These are phyloP conservation scores for Tylochromis polylepis DNA, from an alignment of 2,113 vertebrate species.

Conservation along the genomic window DNA sequence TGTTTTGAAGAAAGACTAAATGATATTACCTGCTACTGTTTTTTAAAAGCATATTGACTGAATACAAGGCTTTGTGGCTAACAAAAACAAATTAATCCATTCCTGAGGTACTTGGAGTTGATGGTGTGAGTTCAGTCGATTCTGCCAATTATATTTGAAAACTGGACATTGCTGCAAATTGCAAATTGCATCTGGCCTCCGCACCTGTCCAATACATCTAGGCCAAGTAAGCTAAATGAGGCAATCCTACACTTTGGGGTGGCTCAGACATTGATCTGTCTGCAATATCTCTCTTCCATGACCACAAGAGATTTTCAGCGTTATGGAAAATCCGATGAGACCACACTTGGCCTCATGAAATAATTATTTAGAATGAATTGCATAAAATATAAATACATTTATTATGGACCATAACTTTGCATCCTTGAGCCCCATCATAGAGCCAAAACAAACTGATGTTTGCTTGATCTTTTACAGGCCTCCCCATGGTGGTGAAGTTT, in stretches of 20 bases:
- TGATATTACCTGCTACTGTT: background rate
- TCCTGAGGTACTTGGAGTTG: background rate
- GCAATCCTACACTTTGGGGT: background rate
- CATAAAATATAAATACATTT: background rate
- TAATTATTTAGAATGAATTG: background rate
- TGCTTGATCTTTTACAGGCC: background rate
- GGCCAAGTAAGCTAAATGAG: background rate
- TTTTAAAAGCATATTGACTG: background rate
- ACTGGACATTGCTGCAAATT: background rate
- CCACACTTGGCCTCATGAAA: background rate
- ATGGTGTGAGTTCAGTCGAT: background rate
- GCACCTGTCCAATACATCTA: background rate
- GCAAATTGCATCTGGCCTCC: background rate
- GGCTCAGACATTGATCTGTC: background rate
- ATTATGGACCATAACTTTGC: background rate
- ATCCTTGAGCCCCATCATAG: background rate
- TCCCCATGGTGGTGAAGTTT: background rate
- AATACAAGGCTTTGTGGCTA: background rate
- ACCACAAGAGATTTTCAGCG: background rate
- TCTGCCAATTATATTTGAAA: constrained; percentile 11
- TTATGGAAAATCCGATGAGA: background rate
- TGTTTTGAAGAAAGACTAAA: background rate
- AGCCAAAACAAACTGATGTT: background rate
- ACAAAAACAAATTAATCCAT: background rate
- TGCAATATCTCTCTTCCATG: background rate